phyloP scores from a whole-genome alignment of 2,113 vertebrate genomes.

The Lagopus muta region DNA sequence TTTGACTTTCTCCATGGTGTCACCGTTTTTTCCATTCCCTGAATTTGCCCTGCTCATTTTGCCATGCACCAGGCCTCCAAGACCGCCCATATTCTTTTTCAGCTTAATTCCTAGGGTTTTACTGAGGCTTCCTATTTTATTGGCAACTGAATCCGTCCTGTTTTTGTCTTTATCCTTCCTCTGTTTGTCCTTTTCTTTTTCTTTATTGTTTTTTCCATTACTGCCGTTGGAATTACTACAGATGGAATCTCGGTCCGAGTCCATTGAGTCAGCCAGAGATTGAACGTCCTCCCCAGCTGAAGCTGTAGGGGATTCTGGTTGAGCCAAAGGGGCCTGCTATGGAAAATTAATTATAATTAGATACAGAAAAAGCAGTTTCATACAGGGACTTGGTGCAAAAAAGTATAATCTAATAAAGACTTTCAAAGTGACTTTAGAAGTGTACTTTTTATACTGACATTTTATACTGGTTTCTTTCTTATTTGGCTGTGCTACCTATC shows the following conservation, averaged over 20 bases:
- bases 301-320: constrained; percentile 97
- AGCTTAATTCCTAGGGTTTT: constrained; percentile 97
- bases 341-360: constrained; percentile 25
- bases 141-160: constrained; percentile 94
- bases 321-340: constrained; percentile 93
- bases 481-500: neutral
- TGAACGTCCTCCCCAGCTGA: constrained; percentile 97
- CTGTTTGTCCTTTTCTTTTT: constrained; percentile 93
- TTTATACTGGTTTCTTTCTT: neutral
- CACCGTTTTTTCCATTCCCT: constrained; percentile 86
- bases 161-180: constrained; percentile 96
- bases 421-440: neutral
- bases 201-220: constrained; percentile 87
- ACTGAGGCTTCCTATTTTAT: constrained; percentile 98
- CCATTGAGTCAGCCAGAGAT: constrained; percentile 96
- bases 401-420: neutral
- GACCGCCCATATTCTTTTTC: constrained; percentile 98
- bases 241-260: constrained; percentile 96
- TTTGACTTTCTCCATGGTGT: constrained; percentile 75
- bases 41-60: constrained; percentile 93
- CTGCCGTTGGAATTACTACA: constrained; percentile 98
- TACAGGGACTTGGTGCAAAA: neutral
- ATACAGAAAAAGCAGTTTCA: neutral
- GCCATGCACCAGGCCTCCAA: constrained; percentile 95
- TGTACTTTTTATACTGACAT: neutral